Base-by-base conservation (phyloP, 2,797 vertebrate species). In the Thripadectes ignobilis region DNA sequence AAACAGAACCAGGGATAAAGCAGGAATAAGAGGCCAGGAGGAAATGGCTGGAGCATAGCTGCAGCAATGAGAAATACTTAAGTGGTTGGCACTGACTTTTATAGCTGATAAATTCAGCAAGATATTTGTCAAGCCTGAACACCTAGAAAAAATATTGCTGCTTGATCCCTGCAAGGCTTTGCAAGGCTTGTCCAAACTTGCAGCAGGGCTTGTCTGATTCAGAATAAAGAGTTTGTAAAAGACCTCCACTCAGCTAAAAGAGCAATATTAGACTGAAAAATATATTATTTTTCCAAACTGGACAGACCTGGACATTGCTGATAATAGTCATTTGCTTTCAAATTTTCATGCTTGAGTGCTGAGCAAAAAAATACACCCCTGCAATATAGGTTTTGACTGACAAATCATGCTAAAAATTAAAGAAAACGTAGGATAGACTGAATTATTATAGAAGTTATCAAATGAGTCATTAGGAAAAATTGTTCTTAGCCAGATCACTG, bases 401-500 rank as follows among this genome's bases (percentile, higher is more conserved):
- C 34, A 90, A 89, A 88, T 65, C 26, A 39, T 61, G 88, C 65
- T 74, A 88, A 66, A 81, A 82, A 91, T 82, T 69, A 91, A 91
- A 94, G 76, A 61, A 83, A 92, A 93, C 79, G 39, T 39, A 38
- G 38, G 22, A 20, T 58, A 55, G 71, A 78, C 49, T 71, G 58
- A 95, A 65, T 94, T 85, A 87, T 78, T 82, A 59, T 39, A 85
- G 62, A 88, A 61, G 32, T 88, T 92, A 95, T 84, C 38, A 82
- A 95, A 92, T 69, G 58, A 92, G 61, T 62, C 6, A 0, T 92
- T 79, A 94, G 57, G 27, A 69, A 84, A 92, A 87, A 74, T 49
- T 95, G 17, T 83, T 93, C 66, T 76, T 87, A 81, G 75, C 46
- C 65, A 92, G 66, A 88, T 95, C 62, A 85, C 90, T 95, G 62